Conservation (phyloP, 2,113 vertebrate genomes). For the Callionymus lyra region DNA sequence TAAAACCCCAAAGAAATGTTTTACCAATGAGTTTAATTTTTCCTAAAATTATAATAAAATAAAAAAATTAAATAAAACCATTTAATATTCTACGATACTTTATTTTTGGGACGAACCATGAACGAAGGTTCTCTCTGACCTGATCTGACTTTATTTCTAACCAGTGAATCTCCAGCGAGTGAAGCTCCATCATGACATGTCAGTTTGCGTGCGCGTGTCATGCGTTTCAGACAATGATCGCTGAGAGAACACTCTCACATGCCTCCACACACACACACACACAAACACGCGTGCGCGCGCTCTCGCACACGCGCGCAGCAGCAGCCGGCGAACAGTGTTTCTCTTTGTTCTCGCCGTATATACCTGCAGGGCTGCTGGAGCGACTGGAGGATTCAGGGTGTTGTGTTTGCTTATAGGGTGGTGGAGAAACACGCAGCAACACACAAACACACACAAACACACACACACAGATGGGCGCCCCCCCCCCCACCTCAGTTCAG, state of each 20-base stretch:
- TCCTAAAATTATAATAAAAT: too few species aligned
- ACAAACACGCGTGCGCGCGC: conserved; percentile 2
- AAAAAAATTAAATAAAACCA: too few species aligned
- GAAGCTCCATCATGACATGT: conserved; percentile 8
- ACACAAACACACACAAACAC: conserved; percentile 43
- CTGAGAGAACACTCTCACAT: conserved; percentile 10
- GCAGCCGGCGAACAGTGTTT: conserved; percentile 39
- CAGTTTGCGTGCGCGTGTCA: conserved; percentile 17
- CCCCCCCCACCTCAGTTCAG: conserved; percentile 32
- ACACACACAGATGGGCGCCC: conserved; percentile 3
- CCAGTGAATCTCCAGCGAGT: too few species aligned
- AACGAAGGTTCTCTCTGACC: too few species aligned
- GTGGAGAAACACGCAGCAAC: conserved; percentile 44
- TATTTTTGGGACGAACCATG: too few species aligned
- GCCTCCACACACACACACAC: conserved; percentile 20
- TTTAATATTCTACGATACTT: too few species aligned
- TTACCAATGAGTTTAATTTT: too few species aligned
- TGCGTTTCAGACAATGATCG: conserved; percentile 22
- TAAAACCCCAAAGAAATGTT: too few species aligned
- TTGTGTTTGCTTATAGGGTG: conserved; percentile 60
- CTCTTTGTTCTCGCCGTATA: conserved; percentile 60
- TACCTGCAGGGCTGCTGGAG: conserved; percentile 60
- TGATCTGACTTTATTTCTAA: too few species aligned
- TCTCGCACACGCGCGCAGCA: neutral
- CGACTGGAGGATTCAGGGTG: conserved; percentile 48